These are phyloP conservation scores for Triops longicaudatus DNA, from an alignment of 1,140 invertebrate species.

Conservation along the genomic window DNA sequence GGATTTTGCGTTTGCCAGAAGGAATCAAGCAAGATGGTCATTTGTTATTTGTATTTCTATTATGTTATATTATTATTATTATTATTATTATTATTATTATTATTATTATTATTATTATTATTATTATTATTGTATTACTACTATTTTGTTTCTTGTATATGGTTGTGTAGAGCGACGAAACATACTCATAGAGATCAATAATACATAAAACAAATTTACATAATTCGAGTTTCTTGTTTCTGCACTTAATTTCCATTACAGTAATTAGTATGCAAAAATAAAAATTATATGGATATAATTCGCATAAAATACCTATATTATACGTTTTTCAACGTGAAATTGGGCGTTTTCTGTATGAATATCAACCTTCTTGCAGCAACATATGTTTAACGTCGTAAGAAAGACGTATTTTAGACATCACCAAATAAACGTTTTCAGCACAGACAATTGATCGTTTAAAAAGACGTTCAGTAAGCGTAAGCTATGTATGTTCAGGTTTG, in stretches of 20 bases:
- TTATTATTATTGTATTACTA: no score
- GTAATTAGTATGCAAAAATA: background rate
- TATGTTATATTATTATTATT: no score
- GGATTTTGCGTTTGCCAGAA: no score
- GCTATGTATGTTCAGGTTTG: background rate
- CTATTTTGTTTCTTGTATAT: no score
- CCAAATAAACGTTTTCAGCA: background rate
- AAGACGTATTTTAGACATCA: background rate
- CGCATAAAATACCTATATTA: no score
- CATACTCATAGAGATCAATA: background rate
- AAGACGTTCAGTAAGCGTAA: background rate
- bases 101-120: no score
- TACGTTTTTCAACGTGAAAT: background rate
- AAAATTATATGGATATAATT: background rate
- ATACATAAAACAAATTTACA: background rate
- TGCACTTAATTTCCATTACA: background rate
- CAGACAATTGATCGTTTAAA: background rate
- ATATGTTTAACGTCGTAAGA: background rate
- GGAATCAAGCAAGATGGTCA: no score
- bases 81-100: no score
- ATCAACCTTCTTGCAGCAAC: background rate
- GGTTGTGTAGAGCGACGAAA: no score
- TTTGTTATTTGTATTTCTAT: no score
- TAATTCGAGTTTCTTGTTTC: background rate
- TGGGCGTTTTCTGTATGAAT: background rate